phyloP scores from a whole-genome alignment of 2,797 vertebrate species.

The Schizothorax lantsangensis region DNA sequence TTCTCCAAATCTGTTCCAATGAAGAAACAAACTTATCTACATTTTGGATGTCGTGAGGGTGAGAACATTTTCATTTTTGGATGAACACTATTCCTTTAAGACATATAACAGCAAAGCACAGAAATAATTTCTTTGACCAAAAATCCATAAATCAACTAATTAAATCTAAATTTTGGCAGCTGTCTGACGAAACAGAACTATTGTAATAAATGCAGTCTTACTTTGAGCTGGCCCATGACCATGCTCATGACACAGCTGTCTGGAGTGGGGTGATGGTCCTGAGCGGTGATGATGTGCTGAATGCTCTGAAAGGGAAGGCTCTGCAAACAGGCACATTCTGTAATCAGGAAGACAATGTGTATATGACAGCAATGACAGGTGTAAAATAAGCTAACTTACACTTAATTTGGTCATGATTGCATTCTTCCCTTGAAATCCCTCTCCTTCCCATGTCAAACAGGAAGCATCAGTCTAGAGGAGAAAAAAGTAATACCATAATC shows the following conservation, averaged over 20 bases:
- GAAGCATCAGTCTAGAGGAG: slow-evolving; percentile 72
- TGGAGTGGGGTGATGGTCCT: slow-evolving; percentile 79
- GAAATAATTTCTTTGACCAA: not conserved
- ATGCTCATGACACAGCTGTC: slow-evolving; percentile 79
- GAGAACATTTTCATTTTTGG: not conserved
- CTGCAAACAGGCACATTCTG: slow-evolving; percentile 56
- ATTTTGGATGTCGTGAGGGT: not conserved
- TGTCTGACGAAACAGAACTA: not conserved
- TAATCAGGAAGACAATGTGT: not conserved
- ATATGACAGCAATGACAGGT: not conserved
- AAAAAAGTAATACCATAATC: slow-evolving; percentile 5
- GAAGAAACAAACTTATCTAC: not conserved
- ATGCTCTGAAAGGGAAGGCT: slow-evolving; percentile 80
- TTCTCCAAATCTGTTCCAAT: not conserved
- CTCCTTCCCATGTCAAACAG: slow-evolving; percentile 84
- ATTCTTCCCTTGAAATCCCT: slow-evolving; percentile 76
- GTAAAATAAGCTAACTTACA: slow-evolving; percentile 64
- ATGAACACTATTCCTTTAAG: not conserved
- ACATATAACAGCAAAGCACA: not conserved
- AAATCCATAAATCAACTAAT: not conserved
- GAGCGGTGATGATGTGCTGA: slow-evolving; percentile 78
- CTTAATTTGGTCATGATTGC: slow-evolving; percentile 75
- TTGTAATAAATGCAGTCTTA: slow-evolving; percentile 56
- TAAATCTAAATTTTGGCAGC: not conserved
- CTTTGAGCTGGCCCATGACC: slow-evolving; percentile 82